Conservation (phyloP, 1,140 invertebrate genomes). For the Ceratina japonica region DNA sequence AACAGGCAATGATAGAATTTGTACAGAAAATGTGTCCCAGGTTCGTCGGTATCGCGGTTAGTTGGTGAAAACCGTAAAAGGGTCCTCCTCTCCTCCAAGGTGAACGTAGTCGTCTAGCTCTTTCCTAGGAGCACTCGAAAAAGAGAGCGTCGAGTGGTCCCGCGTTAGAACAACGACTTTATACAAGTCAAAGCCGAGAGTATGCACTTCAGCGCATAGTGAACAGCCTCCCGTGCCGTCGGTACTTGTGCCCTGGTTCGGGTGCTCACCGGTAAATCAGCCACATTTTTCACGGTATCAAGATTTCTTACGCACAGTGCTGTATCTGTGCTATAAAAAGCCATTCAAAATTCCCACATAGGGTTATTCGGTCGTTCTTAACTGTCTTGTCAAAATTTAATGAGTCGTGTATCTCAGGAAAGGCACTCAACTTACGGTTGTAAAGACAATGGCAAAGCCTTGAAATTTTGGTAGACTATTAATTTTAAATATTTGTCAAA, state of each 20-base stretch:
- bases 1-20: not conserved
- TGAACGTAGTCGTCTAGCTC: constrained; percentile 40
- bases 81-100: constrained; percentile 34
- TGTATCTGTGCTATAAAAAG: too few relatives aligned
- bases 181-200: constrained; percentile 51
- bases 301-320: too few relatives aligned
- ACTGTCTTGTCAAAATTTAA: too few relatives aligned
- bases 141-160: constrained; percentile 32
- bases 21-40: not conserved
- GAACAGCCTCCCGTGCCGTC: constrained; percentile 11
- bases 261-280: constrained; percentile 13
- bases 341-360: too few relatives aligned
- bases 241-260: constrained; percentile 23
- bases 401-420: too few relatives aligned
- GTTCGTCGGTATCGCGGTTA: constrained; percentile 20
- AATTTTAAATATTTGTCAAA: too few relatives aligned
- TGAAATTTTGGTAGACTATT: too few relatives aligned
- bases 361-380: too few relatives aligned
- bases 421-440: too few relatives aligned
- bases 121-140: constrained; percentile 42
- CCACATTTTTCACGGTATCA: constrained; percentile 5
- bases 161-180: constrained; percentile 49
- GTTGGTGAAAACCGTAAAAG: constrained; percentile 33
- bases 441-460: too few relatives aligned
- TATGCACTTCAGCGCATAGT: constrained; percentile 36